These are phyloP conservation scores for Omphaloscelis lunosa DNA, from an alignment of 2,888 invertebrate species.

Conservation along the genomic window DNA sequence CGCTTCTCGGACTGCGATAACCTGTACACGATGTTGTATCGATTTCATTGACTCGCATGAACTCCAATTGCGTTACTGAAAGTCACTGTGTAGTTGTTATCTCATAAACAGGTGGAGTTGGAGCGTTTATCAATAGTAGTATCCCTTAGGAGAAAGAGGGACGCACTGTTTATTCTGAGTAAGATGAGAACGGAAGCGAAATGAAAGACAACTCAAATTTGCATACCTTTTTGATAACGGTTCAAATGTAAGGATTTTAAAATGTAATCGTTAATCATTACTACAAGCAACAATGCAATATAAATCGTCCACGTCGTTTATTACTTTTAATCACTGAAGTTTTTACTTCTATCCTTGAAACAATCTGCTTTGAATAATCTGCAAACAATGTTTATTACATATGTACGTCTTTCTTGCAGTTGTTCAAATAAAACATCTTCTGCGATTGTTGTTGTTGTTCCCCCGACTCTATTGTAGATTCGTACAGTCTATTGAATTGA, in stretches of 20 bases:
- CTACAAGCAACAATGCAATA: background rate
- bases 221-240: background rate
- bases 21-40: slow-evolving; percentile 67
- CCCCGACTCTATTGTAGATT: background rate
- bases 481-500: slow-evolving; percentile 5
- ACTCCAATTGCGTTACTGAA: slow-evolving; percentile 59
- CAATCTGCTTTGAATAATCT: slow-evolving; percentile 11
- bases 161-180: background rate
- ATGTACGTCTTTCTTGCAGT: slow-evolving; percentile 35
- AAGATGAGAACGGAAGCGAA: background rate
- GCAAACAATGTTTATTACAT: slow-evolving; percentile 27
- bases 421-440: slow-evolving; percentile 61
- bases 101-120: slow-evolving; percentile 39
- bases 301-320: background rate
- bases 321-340: background rate
- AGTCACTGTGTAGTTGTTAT: slow-evolving; percentile 42
- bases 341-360: slow-evolving; percentile 6
- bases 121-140: slow-evolving; percentile 7
- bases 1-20: slow-evolving; percentile 65
- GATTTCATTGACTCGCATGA: slow-evolving; percentile 68
- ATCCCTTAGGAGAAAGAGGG: background rate
- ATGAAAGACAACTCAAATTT: background rate
- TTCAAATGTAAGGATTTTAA: background rate
- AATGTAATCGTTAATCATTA: background rate
- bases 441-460: slow-evolving; percentile 42